Conservation (phyloP, 1,140 invertebrate species). For the Aricia agestis region DNA sequence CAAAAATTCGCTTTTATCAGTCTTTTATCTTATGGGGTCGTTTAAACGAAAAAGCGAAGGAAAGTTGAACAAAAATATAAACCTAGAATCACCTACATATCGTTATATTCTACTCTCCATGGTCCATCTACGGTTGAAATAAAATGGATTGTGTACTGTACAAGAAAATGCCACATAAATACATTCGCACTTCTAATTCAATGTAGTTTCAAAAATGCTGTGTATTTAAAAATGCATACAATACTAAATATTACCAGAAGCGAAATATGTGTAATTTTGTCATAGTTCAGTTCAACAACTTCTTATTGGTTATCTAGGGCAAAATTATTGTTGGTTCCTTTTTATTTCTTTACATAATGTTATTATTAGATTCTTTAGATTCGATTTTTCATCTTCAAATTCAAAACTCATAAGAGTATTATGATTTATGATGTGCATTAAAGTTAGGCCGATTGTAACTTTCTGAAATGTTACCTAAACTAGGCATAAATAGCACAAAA, state of each 20-base stretch:
- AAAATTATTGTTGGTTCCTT: too few relatives aligned
- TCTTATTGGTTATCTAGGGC: too few relatives aligned
- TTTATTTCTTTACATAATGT: too few relatives aligned
- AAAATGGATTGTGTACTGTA: conserved; percentile 7
- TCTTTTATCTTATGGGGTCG: conserved; percentile 60
- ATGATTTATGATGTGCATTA: too few relatives aligned
- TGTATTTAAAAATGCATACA: neutral
- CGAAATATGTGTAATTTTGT: too few relatives aligned
- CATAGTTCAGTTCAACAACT: too few relatives aligned
- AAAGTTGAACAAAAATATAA: conserved; percentile 16
- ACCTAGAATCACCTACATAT: conserved; percentile 9
- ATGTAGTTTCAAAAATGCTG: conserved; percentile 1
- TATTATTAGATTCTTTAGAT: too few relatives aligned
- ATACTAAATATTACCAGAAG: neutral
- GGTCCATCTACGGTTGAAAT: neutral
- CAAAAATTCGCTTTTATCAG: conserved; percentile 72
- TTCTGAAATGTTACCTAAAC: too few relatives aligned
- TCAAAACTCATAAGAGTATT: too few relatives aligned
- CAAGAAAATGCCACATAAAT: conserved; percentile 11
- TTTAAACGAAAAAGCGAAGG: conserved; percentile 21
- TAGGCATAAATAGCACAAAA: too few relatives aligned
- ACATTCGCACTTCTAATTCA: neutral
- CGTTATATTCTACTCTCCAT: conserved; percentile 9
- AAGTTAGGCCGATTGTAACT: too few relatives aligned
- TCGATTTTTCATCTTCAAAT: too few relatives aligned